Evolutionary conservation across 2,888 invertebrate genomes (phyloP).

Genomic region (Drosophila neonasuta): DNA sequence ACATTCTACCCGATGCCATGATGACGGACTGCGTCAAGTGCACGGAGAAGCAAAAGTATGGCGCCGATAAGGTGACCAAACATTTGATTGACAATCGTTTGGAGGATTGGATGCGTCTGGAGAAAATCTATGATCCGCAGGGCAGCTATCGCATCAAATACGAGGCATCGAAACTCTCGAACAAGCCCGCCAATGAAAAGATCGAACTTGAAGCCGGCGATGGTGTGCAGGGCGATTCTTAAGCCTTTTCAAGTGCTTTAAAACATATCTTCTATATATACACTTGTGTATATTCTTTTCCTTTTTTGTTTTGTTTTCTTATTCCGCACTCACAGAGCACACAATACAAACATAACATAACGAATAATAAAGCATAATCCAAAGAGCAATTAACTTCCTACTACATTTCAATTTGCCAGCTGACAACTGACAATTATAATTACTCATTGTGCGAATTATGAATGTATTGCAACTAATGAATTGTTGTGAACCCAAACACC

Average conservation of each 20-base stretch:
- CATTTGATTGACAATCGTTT: conserved; percentile 83
- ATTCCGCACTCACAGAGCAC: not conserved
- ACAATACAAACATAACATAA: not conserved
- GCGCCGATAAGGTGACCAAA: conserved; percentile 86
- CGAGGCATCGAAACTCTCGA: conserved; percentile 81
- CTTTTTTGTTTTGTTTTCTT: not conserved
- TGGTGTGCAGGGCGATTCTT: conserved; percentile 22
- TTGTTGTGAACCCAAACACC: not conserved
- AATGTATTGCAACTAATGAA: not conserved
- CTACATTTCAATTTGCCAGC: not conserved
- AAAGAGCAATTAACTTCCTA: not conserved
- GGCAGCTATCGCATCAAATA: conserved; percentile 86
- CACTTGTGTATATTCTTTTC: too few species aligned
- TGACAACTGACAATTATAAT: not conserved
- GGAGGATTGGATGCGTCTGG: conserved; percentile 84
- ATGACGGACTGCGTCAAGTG: conserved; percentile 87
- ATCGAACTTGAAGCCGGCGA: not conserved
- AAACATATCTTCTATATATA: not conserved
- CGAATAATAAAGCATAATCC: not conserved
- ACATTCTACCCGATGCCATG: conserved; percentile 88
- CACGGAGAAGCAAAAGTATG: conserved; percentile 85
- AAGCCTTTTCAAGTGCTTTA: not conserved
- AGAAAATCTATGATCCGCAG: conserved; percentile 85
- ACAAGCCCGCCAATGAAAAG: not conserved
- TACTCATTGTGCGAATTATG: not conserved